Conservation (phyloP, 2,113 vertebrate species). For the Chrysochloris asiatica region DNA sequence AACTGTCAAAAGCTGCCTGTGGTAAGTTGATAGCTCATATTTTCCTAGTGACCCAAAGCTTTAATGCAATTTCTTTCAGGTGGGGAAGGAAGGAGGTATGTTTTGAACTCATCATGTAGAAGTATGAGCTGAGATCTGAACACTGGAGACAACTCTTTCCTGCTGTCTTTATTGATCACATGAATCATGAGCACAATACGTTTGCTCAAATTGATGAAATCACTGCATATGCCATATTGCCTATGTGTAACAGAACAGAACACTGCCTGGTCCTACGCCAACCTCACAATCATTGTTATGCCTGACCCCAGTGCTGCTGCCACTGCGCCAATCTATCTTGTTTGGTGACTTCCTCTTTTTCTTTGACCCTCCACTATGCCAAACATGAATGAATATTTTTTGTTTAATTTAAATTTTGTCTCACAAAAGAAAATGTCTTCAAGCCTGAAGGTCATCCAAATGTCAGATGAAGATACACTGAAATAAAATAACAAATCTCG, state of each 20-base stretch:
- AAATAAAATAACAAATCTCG: not conserved
- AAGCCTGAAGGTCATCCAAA: constrained; percentile 29
- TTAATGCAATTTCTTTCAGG: constrained; percentile 58
- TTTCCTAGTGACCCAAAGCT: constrained; percentile 58
- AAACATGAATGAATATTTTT: too few relatives aligned
- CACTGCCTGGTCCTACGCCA: too few relatives aligned
- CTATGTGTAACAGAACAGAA: not conserved
- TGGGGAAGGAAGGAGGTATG: not conserved
- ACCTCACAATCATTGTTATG: too few relatives aligned
- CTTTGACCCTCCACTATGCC: too few relatives aligned
- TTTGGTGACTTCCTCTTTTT: not conserved
- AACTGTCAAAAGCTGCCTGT: constrained; percentile 56
- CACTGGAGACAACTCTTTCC: not conserved
- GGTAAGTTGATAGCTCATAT: constrained; percentile 55
- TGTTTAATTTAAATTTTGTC: not conserved
- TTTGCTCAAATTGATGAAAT: not conserved
- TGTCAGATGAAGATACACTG: not conserved
- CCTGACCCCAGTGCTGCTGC: too few relatives aligned
- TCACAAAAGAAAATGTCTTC: not conserved
- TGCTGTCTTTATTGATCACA: not conserved
- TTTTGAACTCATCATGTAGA: not conserved
- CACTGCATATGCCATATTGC: not conserved
- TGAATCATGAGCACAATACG: accelerated
- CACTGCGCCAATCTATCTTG: too few relatives aligned
- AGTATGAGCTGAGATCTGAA: not conserved